phyloP scores from a whole-genome alignment of 2,797 vertebrate species.

The Falco naumanni region DNA sequence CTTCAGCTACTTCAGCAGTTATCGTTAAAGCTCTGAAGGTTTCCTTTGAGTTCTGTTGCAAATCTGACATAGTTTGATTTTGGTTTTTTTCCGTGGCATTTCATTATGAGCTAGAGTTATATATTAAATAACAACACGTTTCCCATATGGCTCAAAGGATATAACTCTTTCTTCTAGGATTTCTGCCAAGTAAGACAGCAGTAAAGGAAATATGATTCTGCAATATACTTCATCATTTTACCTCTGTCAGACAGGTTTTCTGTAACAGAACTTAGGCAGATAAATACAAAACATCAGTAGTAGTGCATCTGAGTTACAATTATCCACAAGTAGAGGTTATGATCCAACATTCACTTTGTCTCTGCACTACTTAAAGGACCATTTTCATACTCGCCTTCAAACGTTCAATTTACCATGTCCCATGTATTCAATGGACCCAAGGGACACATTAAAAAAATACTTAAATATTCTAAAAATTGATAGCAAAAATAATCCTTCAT shows the following conservation, averaged over 20 bases:
- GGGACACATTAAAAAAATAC: neutral
- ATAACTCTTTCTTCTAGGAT: neutral
- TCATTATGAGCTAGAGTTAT: neutral
- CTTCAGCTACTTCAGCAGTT: neutral
- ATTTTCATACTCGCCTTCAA: neutral
- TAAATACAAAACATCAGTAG: neutral
- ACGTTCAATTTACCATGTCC: neutral
- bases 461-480: neutral
- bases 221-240: neutral
- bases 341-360: neutral
- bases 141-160: neutral
- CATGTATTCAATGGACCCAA: neutral
- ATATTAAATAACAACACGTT: neutral
- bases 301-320: neutral
- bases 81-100: neutral
- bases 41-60: neutral
- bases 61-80: neutral
- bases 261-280: neutral
- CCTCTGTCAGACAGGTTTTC: neutral
- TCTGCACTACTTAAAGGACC: neutral
- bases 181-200: neutral
- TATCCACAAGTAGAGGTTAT: neutral
- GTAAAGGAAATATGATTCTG: neutral
- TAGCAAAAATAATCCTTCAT: neutral
- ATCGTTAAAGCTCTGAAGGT: neutral